Base-by-base conservation (phyloP, 2,888 invertebrate species). In the Anthoptus insignis region DNA sequence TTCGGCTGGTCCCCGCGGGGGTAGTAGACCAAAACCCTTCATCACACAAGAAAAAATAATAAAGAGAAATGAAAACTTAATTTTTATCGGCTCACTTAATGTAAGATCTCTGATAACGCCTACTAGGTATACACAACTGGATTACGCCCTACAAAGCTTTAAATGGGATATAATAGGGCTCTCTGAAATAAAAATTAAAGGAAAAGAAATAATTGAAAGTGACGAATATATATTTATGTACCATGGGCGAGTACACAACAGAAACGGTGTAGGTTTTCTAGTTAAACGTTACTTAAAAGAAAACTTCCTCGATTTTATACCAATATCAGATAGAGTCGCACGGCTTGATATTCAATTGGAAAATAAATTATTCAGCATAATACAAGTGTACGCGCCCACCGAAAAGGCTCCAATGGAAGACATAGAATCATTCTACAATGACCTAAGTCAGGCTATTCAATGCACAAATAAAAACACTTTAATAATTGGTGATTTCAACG, bases 321-420 rank as follows among this genome's bases (percentile, higher is more conserved):
- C 47, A 19, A 21, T 21, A 19, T 47, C 47, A 5, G 47, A 47
- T 22, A 57, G 29, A 57, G 27, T 45, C 6, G 45, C 27, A 9
- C 19, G 9, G 1, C 27, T 57, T 2, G 22, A 9, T 16, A 14
- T 57, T 11, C n/a, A 57, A 6, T 14, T 57, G 5, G 13, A 57
- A 7, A 32, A 32, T 29, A 0, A n/a, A 14, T 11, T 24, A 6
- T 57, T 24, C 5, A 24, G 14, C 21, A 42, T 57, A n/a, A 24
- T 57, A 27, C 57, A 57, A 27, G 57, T 42, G 0, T 57, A 57
- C 13, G 57, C 58, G 5, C 58, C 58, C 0, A 58, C 58, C 8
- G 45, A 45, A 32, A 29, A 45, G 13, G 45, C 29, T 5, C 6
- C 45, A 37, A 13, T 14, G 8, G 27, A 27, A 34, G 53, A 53